Percentiles rank a stretch among this genome's conserved stretches.
phyloP scores from a whole-genome alignment of 1,140 invertebrate genomes.

The Drosophila littoralis region DNA sequence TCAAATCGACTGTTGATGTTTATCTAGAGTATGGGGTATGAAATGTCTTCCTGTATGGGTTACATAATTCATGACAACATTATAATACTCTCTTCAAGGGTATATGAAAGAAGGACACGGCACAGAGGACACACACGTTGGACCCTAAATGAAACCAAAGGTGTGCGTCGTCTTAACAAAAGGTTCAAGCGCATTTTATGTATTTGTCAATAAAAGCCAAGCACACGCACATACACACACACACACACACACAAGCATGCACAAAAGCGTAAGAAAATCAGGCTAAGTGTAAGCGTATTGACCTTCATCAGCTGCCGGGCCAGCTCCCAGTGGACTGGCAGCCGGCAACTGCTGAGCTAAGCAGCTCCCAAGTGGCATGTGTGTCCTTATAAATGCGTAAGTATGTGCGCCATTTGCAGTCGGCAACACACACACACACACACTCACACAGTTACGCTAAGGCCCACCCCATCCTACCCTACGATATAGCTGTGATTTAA shows the following conservation, averaged over 20 bases:
- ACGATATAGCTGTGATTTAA: slow-evolving; percentile 57
- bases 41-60: no score
- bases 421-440: background rate
- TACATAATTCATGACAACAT: no score
- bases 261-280: slow-evolving; percentile 69
- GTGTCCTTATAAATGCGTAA: slow-evolving; percentile 11
- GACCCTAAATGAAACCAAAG: slow-evolving; percentile 48
- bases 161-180: slow-evolving; percentile 71
- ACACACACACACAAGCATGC: slow-evolving; percentile 19
- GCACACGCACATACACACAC: slow-evolving; percentile 26
- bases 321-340: slow-evolving; percentile 43
- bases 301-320: slow-evolving; percentile 61
- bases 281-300: slow-evolving; percentile 79
- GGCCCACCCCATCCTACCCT: background rate
- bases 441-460: no score
- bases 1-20: no score
- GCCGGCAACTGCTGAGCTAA: slow-evolving; percentile 49
- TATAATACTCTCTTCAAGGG: no score
- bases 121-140: slow-evolving; percentile 32
- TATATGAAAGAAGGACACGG: slow-evolving; percentile 43
- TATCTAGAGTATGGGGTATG: no score
- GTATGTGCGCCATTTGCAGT: slow-evolving; percentile 28
- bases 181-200: slow-evolving; percentile 79
- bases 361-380: slow-evolving; percentile 13
- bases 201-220: slow-evolving; percentile 74